Evolutionary conservation across 2,113 vertebrate species (phyloP).

Genomic region (Opisthocomus hoazin): DNA sequence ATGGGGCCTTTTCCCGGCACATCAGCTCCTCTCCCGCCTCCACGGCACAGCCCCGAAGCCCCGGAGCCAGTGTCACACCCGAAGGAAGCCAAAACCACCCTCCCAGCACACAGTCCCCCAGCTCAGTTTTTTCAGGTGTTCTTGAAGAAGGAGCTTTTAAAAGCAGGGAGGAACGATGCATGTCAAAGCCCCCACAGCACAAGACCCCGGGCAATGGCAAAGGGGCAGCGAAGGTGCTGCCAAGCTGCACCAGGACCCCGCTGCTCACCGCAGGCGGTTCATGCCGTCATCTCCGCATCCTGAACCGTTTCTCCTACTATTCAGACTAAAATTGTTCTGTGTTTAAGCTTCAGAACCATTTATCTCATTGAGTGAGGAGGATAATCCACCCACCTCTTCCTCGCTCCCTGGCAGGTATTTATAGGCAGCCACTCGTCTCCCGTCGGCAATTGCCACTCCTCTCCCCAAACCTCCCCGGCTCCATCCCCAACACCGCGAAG

Average conservation of each 20-base stretch:
- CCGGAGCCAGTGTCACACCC: rapidly evolving
- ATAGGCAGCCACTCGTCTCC: constrained; percentile 51
- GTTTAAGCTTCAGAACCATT: constrained; percentile 56
- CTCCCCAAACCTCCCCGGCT: background rate
- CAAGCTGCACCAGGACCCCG: background rate
- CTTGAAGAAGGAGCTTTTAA: background rate
- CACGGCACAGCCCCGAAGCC: rapidly evolving
- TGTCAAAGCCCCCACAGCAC: background rate
- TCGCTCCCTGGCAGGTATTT: constrained; percentile 59
- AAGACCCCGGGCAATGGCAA: background rate
- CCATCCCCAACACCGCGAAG: background rate
- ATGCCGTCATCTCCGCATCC: background rate
- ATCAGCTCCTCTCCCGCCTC: background rate
- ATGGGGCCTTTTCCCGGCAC: background rate
- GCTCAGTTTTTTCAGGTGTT: background rate
- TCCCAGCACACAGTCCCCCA: rapidly evolving
- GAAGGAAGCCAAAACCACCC: background rate
- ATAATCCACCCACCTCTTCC: constrained; percentile 65
- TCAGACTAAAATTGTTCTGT: constrained; percentile 55
- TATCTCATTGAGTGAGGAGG: constrained; percentile 66
- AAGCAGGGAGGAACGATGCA: rapidly evolving
- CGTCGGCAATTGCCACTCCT: background rate
- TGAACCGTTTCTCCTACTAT: constrained; percentile 43
- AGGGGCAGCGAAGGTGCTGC: background rate
- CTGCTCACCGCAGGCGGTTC: background rate